A percentile compares a stretch with the other conserved stretches of the same genome.
Conservation (phyloP, 2,888 invertebrate genomes). For the Cataglyphis rosenhaueri region DNA sequence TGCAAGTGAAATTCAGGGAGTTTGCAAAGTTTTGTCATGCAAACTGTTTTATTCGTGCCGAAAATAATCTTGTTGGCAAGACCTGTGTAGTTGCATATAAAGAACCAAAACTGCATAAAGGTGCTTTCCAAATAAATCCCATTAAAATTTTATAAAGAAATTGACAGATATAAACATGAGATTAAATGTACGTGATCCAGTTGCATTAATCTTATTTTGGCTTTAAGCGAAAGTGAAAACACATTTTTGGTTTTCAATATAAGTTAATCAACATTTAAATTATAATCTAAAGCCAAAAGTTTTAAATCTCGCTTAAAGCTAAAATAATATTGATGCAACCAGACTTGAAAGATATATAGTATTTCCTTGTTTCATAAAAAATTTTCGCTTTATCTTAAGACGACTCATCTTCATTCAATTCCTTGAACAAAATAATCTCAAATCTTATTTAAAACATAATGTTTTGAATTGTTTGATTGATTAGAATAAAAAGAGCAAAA, state of each 20-base stretch:
- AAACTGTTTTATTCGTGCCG: constrained; percentile 62
- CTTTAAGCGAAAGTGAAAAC: too few species aligned
- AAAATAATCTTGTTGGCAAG: constrained; percentile 67
- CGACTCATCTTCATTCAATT: too few species aligned
- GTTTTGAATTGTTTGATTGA: not conserved
- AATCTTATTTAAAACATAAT: too few species aligned
- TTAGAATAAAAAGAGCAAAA: not conserved
- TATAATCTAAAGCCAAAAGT: too few species aligned
- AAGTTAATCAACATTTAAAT: too few species aligned
- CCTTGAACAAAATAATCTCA: too few species aligned
- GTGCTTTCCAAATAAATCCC: constrained; percentile 66
- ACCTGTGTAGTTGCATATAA: constrained; percentile 75
- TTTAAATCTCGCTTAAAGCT: too few species aligned
- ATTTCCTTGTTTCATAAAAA: not conserved
- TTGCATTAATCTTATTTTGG: too few species aligned
- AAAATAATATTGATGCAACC: too few species aligned
- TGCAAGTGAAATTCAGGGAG: constrained; percentile 89
- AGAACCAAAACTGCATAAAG: constrained; percentile 63
- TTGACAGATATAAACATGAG: not conserved
- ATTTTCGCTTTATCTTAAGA: not conserved
- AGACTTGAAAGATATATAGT: not conserved
- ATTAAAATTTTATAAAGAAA: constrained; percentile 58
- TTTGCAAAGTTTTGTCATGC: constrained; percentile 87
- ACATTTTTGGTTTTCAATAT: too few species aligned
- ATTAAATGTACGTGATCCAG: not conserved